A percentile compares a stretch with the other conserved stretches of the same genome.
These are phyloP conservation scores for Mallotus villosus DNA, from an alignment of 2,797 vertebrate species.

Conservation along the genomic window DNA sequence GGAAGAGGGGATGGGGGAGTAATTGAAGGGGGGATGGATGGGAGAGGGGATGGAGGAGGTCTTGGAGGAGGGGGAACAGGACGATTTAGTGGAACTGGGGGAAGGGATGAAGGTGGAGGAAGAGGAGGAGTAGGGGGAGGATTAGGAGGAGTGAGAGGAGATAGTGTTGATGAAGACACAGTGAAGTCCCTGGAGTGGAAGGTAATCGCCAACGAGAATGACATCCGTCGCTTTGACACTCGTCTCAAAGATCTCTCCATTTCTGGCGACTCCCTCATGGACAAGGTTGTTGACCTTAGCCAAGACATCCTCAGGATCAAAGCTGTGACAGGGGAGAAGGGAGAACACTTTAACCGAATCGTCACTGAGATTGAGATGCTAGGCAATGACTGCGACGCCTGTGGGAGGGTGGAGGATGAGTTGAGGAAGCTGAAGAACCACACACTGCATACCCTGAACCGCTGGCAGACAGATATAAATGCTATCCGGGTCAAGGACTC, in stretches of 20 bases:
- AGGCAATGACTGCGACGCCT: slow-evolving; percentile 69
- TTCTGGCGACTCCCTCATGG: slow-evolving; percentile 73
- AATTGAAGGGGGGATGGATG: neutral
- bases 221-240: slow-evolving; percentile 76
- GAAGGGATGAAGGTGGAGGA: neutral
- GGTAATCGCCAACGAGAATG: slow-evolving; percentile 77
- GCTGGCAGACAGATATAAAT: slow-evolving; percentile 64
- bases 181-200: slow-evolving; percentile 81
- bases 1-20: slow-evolving; percentile 25
- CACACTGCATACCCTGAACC: slow-evolving; percentile 69
- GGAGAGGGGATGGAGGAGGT: too few relatives aligned
- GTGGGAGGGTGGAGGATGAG: slow-evolving; percentile 68
- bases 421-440: slow-evolving; percentile 71
- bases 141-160: slow-evolving; percentile 28
- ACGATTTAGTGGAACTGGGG: slow-evolving; percentile 11
- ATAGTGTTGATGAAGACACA: slow-evolving; percentile 48
- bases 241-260: slow-evolving; percentile 75
- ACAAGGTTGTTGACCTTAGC: slow-evolving; percentile 74
- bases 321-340: slow-evolving; percentile 67
- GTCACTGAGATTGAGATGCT: slow-evolving; percentile 71
- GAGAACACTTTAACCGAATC: slow-evolving; percentile 76
- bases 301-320: slow-evolving; percentile 74
- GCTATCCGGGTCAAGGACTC: slow-evolving; percentile 57
- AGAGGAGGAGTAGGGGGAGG: slow-evolving; percentile 31
- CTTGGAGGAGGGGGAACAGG: slow-evolving; percentile 24